phyloP scores from a whole-genome alignment of 2,797 vertebrate genomes.

The Darevskia nairensis region DNA sequence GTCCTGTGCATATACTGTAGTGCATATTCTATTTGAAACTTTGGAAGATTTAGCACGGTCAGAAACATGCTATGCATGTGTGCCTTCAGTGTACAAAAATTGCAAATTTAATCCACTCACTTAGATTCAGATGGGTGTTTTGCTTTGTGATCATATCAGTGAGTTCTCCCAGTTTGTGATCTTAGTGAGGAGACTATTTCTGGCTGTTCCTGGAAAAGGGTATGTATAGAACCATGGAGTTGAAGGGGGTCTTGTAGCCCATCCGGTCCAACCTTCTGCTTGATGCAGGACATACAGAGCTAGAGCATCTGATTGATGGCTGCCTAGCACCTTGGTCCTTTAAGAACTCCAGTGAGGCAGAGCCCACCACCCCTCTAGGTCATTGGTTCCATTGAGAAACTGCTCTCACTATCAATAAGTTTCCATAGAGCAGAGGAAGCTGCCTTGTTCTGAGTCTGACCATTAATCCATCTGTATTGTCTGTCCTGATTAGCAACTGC shows the following conservation, averaged over 20 bases:
- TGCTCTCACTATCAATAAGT: too few species aligned
- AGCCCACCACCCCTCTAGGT: too few species aligned
- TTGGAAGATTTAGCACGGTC: not conserved
- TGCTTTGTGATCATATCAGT: not conserved
- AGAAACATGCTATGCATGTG: not conserved
- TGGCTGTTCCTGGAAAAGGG: not conserved
- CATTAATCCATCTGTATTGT: too few species aligned
- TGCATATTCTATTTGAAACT: not conserved
- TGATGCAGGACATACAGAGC: not conserved
- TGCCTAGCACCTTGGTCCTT: too few species aligned
- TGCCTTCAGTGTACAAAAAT: not conserved
- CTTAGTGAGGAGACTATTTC: constrained; percentile 9
- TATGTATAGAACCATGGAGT: not conserved
- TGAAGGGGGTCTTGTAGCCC: too few species aligned
- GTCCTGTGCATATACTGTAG: not conserved
- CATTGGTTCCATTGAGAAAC: too few species aligned
- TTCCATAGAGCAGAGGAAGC: too few species aligned
- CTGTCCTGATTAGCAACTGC: too few species aligned
- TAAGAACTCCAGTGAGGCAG: too few species aligned
- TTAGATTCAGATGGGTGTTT: not conserved
- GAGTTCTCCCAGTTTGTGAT: constrained; percentile 15
- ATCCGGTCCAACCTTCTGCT: too few species aligned
- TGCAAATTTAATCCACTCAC: not conserved
- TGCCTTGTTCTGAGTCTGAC: too few species aligned
- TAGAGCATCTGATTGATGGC: not conserved